A percentile compares a stretch with the other conserved stretches of the same genome.
These are phyloP conservation scores for Poeciliopsis retropinna DNA, from an alignment of 2,113 vertebrate genomes.

Conservation along the genomic window DNA sequence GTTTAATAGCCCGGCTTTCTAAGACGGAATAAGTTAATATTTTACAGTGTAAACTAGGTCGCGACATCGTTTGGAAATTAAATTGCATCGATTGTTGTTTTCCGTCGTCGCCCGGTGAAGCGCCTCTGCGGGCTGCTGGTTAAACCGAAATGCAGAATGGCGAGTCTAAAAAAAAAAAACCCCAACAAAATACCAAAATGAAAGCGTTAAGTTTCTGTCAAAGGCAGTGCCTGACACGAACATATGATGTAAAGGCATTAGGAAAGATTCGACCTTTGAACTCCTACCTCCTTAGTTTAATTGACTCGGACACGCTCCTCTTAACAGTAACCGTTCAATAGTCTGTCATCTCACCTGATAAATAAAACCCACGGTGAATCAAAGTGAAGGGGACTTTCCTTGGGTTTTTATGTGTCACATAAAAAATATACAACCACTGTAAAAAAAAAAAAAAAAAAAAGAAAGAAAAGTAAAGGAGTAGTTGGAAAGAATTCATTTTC, in stretches of 20 bases:
- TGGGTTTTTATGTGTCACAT: neutral
- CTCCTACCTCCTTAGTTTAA: neutral
- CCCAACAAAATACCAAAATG: neutral
- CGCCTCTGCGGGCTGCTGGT: neutral
- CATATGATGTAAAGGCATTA: neutral
- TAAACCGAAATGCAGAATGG: neutral
- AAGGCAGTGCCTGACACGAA: neutral
- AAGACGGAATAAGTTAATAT: neutral
- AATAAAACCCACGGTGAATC: neutral
- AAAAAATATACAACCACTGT: neutral
- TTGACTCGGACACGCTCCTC: neutral
- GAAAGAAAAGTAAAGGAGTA: too few species aligned
- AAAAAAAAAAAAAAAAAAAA: too few species aligned
- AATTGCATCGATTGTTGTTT: conserved; percentile 47
- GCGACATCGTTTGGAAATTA: conserved; percentile 41
- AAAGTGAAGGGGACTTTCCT: neutral
- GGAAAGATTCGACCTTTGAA: neutral
- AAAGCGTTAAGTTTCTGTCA: neutral
- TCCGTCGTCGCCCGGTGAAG: neutral
- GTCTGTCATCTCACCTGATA: neutral
- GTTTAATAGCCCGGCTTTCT: neutral
- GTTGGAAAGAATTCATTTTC: neutral
- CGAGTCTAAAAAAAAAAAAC: neutral
- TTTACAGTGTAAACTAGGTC: conserved; percentile 21
- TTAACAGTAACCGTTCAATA: neutral